A percentile compares a stretch with the other conserved stretches of the same genome.
These are phyloP conservation scores for Poeciliopsis occidentalis DNA, from an alignment of 2,113 vertebrate species.

Conservation along the genomic window DNA sequence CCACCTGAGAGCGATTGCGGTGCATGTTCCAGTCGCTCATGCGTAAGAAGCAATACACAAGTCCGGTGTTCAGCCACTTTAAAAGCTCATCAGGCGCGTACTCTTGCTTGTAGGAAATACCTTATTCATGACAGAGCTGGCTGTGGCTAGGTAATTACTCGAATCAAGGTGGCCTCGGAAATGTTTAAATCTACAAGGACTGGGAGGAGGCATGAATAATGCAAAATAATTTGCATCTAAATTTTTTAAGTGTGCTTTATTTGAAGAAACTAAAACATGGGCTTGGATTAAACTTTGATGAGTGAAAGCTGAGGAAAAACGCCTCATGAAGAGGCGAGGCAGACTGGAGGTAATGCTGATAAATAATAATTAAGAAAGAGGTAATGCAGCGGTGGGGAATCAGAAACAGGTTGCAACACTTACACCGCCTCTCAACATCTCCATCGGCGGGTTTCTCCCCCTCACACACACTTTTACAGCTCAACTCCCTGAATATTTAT, in stretches of 20 bases:
- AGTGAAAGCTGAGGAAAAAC: slow-evolving; percentile 89
- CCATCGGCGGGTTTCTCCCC: slow-evolving; percentile 47
- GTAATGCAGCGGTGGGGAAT: slow-evolving; percentile 37
- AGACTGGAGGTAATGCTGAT: slow-evolving; percentile 66
- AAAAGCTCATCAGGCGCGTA: slow-evolving; percentile 97
- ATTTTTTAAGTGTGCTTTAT: slow-evolving; percentile 99
- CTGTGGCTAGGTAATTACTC: slow-evolving; percentile 99
- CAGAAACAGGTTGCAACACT: slow-evolving; percentile 66
- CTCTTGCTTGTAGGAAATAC: slow-evolving; percentile 98
- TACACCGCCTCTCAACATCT: slow-evolving; percentile 35
- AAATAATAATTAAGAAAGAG: slow-evolving; percentile 79
- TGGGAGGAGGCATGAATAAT: slow-evolving; percentile 97
- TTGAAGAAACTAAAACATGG: slow-evolving; percentile 74
- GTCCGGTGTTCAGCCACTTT: slow-evolving; percentile 97
- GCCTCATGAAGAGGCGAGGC: slow-evolving; percentile 77
- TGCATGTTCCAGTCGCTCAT: slow-evolving; percentile 91
- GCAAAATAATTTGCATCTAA: slow-evolving; percentile 99
- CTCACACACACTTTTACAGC: slow-evolving; percentile 66
- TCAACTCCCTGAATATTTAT: slow-evolving; percentile 71
- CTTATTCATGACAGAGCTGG: slow-evolving; percentile 98
- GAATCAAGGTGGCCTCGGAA: slow-evolving; percentile 99
- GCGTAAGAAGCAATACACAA: slow-evolving; percentile 94
- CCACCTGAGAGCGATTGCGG: slow-evolving; percentile 94
- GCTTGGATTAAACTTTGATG: slow-evolving; percentile 99
- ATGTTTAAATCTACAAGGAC: slow-evolving; percentile 99